These are phyloP conservation scores for Dipodomys ordii DNA, from an alignment of 2,113 vertebrate species.

Conservation along the genomic window DNA sequence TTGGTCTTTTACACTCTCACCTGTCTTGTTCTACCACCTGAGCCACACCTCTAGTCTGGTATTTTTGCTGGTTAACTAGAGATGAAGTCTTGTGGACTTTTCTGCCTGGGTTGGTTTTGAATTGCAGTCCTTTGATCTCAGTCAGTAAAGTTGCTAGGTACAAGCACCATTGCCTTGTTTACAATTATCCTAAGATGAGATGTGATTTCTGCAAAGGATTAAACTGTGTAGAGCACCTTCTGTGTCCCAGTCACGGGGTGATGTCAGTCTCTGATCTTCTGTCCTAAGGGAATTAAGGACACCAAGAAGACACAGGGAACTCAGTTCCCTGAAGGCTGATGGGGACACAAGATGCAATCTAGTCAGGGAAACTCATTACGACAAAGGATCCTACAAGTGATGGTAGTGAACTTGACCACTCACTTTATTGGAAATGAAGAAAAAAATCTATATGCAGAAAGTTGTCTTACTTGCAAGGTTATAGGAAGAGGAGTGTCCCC, in stretches of 20 bases:
- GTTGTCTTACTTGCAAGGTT: background rate
- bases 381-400: background rate
- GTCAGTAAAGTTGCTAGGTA: too few species aligned
- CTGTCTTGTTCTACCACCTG: too few species aligned
- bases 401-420: background rate
- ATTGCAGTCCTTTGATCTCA: too few species aligned
- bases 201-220: constrained; percentile 33
- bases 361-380: background rate
- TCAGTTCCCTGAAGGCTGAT: background rate
- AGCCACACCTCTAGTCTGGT: too few species aligned
- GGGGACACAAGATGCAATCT: background rate
- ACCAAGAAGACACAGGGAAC: too few species aligned
- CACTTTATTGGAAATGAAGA: too few species aligned
- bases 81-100: too few species aligned
- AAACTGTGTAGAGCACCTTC: background rate
- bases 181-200: background rate
- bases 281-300: background rate
- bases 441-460: background rate
- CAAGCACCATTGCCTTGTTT: too few species aligned
- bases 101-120: too few species aligned
- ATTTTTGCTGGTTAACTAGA: too few species aligned
- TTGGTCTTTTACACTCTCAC: too few species aligned
- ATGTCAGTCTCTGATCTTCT: background rate
- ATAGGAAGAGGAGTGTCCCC: too few species aligned
- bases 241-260: background rate